Conservation (phyloP, 2,113 vertebrate genomes). For the Stigmatopora nigra region DNA sequence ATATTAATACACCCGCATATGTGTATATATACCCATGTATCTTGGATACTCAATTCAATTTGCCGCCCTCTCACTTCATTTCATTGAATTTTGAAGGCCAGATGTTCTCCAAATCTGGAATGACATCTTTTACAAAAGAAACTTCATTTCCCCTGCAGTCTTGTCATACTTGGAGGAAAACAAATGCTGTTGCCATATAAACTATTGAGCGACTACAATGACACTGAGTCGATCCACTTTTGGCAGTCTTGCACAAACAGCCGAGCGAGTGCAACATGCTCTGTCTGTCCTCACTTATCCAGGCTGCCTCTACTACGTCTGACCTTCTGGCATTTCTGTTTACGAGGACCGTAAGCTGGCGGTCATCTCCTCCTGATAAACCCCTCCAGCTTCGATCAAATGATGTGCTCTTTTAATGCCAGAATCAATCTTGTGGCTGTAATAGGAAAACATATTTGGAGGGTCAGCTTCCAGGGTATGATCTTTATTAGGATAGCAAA, state of each 20-base stretch:
- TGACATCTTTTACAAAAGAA: no score
- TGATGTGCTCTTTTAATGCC: conserved; percentile 1
- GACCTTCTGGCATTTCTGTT: conserved; percentile 30
- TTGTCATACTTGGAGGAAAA: no score
- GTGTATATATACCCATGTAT: no score
- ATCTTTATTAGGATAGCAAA: background rate
- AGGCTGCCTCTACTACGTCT: conserved; percentile 8
- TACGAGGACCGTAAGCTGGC: conserved; percentile 5
- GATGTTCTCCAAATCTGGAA: no score
- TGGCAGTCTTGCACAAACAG: background rate
- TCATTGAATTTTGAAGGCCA: no score
- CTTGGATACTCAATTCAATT: no score
- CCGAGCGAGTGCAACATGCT: background rate
- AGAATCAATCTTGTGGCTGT: background rate
- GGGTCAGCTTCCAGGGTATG: background rate
- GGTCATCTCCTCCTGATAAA: conserved; percentile 1
- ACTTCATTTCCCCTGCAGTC: no score
- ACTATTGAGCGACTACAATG: background rate
- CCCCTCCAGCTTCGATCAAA: background rate
- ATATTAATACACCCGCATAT: no score
- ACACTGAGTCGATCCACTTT: background rate
- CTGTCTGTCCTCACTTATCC: background rate
- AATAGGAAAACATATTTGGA: background rate
- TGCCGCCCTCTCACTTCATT: no score
- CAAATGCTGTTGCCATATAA: background rate